These are phyloP conservation scores for Apodemus sylvaticus DNA, from an alignment of 2,113 vertebrate genomes.

Conservation along the genomic window DNA sequence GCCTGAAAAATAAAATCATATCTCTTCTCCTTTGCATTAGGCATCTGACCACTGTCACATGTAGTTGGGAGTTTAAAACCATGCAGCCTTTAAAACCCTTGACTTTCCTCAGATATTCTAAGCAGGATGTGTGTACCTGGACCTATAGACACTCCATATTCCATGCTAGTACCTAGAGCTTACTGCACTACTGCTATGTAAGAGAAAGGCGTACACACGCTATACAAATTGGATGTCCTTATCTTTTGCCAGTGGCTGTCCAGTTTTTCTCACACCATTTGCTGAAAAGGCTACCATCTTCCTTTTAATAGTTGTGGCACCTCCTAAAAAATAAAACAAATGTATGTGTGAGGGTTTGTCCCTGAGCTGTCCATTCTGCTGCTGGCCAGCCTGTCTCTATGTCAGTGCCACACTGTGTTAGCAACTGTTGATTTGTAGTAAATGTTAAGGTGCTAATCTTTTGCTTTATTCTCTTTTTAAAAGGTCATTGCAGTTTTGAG, in stretches of 20 bases:
- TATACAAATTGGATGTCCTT: background rate
- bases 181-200: background rate
- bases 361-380: background rate
- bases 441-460: background rate
- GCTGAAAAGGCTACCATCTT: background rate
- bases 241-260: background rate
- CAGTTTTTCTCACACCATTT: background rate
- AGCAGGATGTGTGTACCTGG: background rate
- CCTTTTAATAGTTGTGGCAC: background rate
- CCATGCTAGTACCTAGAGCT: background rate
- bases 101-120: background rate
- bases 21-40: background rate
- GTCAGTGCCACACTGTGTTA: background rate
- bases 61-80: background rate
- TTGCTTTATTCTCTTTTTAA: background rate
- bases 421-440: background rate
- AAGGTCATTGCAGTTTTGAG: background rate
- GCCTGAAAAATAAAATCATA: constrained; percentile 14
- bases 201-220: background rate
- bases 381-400: background rate
- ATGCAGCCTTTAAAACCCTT: background rate
- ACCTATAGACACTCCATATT: background rate
- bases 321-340: background rate
- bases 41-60: background rate
- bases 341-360: background rate